phyloP scores from a whole-genome alignment of 2,797 vertebrate genomes.

The Nyctalus aviator region DNA sequence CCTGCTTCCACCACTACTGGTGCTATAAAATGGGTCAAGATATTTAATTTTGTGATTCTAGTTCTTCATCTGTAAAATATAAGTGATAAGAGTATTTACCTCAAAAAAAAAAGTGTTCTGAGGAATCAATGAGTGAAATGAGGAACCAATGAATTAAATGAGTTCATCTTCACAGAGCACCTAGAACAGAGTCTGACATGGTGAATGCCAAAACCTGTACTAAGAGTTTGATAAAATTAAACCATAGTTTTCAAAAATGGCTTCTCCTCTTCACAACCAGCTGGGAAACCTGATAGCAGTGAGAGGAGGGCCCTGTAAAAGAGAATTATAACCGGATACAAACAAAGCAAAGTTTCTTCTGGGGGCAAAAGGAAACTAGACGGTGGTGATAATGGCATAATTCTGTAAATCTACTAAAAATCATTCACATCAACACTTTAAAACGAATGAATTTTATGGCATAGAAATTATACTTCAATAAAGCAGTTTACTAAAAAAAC shows the following conservation, averaged over 20 bases:
- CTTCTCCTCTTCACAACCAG: background rate
- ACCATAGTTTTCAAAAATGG: background rate
- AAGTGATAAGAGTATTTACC: background rate
- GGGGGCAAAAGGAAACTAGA: background rate
- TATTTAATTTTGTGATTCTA: background rate
- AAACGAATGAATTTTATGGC: slow-evolving; percentile 9
- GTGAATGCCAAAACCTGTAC: background rate
- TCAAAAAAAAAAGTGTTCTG: background rate
- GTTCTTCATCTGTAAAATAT: background rate
- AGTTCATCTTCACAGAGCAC: slow-evolving; percentile 1
- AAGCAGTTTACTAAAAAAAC: background rate
- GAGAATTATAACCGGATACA: background rate
- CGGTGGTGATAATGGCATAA: background rate
- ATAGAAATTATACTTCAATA: slow-evolving; percentile 12
- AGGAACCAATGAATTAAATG: background rate
- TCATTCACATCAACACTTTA: background rate
- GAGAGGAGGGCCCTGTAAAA: background rate
- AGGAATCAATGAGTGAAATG: background rate
- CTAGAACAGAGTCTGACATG: background rate
- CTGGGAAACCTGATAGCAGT: background rate
- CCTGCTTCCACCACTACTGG: background rate
- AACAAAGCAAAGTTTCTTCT: background rate
- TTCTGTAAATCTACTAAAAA: slow-evolving; percentile 16
- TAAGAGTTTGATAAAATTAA: background rate
- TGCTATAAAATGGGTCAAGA: background rate